Conservation (phyloP, 2,113 vertebrate genomes). For the Corythaixoides concolor region DNA sequence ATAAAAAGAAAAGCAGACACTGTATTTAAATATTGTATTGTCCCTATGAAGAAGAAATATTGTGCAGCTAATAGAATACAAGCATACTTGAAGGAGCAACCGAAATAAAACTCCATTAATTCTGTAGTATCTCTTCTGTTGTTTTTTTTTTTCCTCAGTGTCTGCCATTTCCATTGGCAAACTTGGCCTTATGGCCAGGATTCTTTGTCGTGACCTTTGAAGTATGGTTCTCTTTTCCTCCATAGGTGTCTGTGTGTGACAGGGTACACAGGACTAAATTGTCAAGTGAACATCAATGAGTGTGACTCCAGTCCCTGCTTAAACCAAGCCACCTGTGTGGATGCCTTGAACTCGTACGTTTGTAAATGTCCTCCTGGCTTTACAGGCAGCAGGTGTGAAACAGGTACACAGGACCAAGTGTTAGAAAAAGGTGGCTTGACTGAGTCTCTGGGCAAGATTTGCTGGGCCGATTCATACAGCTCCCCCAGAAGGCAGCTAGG, state of each 20-base stretch:
- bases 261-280: conserved; percentile 85
- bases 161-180: neutral
- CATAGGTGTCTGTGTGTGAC: conserved; percentile 86
- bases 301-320: conserved; percentile 90
- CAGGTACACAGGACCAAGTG: conserved; percentile 87
- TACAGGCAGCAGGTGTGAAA: conserved; percentile 99
- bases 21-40: neutral
- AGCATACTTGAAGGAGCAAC: neutral
- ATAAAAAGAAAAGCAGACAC: neutral
- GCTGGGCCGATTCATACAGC: neutral
- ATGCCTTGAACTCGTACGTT: conserved; percentile 84
- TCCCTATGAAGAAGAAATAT: neutral
- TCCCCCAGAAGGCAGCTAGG: neutral
- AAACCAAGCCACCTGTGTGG: conserved; percentile 91
- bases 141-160: neutral
- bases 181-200: neutral
- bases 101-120: neutral
- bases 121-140: neutral
- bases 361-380: conserved; percentile 97
- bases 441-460: neutral
- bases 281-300: conserved; percentile 90
- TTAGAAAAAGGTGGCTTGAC: conserved; percentile 12
- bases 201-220: neutral
- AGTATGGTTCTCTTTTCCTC: neutral
- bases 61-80: neutral